Evolutionary conservation across 1,140 invertebrate species (phyloP).

Genomic region (Probaryconus sp.): DNA sequence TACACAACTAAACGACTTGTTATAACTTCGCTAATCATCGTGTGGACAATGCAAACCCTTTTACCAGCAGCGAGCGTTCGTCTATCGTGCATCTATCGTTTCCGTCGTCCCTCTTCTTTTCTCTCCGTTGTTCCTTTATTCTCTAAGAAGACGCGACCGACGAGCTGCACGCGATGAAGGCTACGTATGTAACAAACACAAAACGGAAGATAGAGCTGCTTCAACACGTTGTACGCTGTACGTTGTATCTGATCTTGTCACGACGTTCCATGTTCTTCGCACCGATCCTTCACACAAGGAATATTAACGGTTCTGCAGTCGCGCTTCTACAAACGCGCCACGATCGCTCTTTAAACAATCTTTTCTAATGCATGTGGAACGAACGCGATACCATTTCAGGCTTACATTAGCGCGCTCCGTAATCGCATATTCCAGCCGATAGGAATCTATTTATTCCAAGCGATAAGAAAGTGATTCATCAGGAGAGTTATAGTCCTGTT

Average conservation of each 20-base stretch:
- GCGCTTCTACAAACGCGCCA: not conserved
- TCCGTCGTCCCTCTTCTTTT: too few relatives aligned
- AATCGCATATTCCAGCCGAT: too few relatives aligned
- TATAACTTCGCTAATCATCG: constrained; percentile 6
- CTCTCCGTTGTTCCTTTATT: too few relatives aligned
- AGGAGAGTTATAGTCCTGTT: too few relatives aligned
- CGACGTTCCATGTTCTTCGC: constrained; percentile 48
- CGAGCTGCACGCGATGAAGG: constrained; percentile 27
- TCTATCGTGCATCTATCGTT: not conserved
- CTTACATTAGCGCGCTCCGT: too few relatives aligned
- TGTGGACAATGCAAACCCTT: constrained; percentile 6
- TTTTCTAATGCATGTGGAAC: constrained; percentile 35
- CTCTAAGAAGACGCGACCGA: not conserved
- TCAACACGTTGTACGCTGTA: constrained; percentile 14
- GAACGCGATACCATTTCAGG: constrained; percentile 18
- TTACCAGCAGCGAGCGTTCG: constrained; percentile 2
- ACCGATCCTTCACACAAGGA: constrained; percentile 42
- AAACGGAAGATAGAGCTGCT: constrained; percentile 49
- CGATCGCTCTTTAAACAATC: constrained; percentile 34
- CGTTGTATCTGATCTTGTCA: constrained; percentile 46
- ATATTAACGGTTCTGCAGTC: constrained; percentile 50
- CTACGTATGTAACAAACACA: constrained; percentile 26
- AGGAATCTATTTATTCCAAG: too few relatives aligned
- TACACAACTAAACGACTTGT: not conserved
- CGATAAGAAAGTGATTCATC: too few relatives aligned